These are phyloP conservation scores for Chymomyza costata DNA, from an alignment of 1,140 invertebrate species.

Conservation along the genomic window DNA sequence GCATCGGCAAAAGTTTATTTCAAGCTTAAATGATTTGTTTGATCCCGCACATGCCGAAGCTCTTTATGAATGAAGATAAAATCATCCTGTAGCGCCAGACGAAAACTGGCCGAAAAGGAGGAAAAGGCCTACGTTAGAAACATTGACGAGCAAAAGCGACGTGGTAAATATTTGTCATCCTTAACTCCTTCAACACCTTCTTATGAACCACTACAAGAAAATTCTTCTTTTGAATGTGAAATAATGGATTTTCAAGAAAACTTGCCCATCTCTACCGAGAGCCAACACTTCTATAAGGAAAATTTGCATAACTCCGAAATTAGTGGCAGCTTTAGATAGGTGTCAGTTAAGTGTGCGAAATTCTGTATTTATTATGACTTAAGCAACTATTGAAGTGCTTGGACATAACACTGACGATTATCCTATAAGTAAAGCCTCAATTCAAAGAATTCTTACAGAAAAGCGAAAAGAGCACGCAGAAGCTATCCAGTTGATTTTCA, in stretches of 20 bases:
- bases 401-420: too few relatives aligned
- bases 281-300: slow-evolving; percentile 1
- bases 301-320: slow-evolving; percentile 13
- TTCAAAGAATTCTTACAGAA: slow-evolving; percentile 10
- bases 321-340: slow-evolving; percentile 14
- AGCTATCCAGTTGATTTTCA: slow-evolving; percentile 10
- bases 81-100: slow-evolving; percentile 48
- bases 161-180: slow-evolving; percentile 13
- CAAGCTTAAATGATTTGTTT: slow-evolving; percentile 29
- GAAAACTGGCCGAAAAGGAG: slow-evolving; percentile 46
- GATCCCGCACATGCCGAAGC: slow-evolving; percentile 32
- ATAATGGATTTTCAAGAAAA: too few relatives aligned
- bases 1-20: slow-evolving; percentile 28
- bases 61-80: slow-evolving; percentile 42
- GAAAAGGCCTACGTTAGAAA: slow-evolving; percentile 25
- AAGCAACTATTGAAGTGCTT: too few relatives aligned
- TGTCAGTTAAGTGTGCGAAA: too few relatives aligned
- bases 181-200: slow-evolving; percentile 2
- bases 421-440: slow-evolving; percentile 14
- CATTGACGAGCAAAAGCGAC: slow-evolving; percentile 14
- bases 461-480: slow-evolving; percentile 12
- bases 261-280: too few relatives aligned
- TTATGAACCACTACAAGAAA: too few relatives aligned
- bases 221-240: too few relatives aligned
- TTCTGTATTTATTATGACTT: too few relatives aligned